phyloP scores from a whole-genome alignment of 2,888 invertebrate genomes.

The Parnassius glacialis region DNA sequence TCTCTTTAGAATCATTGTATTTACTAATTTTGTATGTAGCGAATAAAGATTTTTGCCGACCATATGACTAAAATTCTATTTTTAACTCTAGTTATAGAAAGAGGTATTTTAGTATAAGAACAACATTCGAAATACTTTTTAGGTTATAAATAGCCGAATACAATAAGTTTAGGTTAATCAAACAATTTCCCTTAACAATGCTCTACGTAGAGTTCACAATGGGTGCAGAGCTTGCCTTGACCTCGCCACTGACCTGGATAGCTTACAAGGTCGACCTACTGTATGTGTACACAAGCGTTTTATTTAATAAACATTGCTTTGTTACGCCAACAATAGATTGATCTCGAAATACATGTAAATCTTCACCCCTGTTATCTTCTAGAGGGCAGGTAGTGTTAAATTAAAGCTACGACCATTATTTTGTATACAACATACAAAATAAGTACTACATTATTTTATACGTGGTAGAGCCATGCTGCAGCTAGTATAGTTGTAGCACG shows the following conservation, averaged over 20 bases:
- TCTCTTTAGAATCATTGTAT: too few relatives aligned
- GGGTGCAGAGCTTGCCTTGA: slow-evolving; percentile 19
- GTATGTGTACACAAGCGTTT: slow-evolving; percentile 12
- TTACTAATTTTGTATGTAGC: too few relatives aligned
- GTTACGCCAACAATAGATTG: slow-evolving; percentile 17
- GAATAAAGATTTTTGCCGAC: too few relatives aligned
- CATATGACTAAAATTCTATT: too few relatives aligned
- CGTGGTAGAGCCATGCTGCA: too few relatives aligned
- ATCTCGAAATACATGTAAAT: background rate
- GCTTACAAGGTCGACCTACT: slow-evolving; percentile 15
- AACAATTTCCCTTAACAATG: slow-evolving; percentile 14
- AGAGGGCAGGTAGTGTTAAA: background rate
- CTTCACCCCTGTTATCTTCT: background rate
- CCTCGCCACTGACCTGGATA: slow-evolving; percentile 25
- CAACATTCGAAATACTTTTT: too few relatives aligned
- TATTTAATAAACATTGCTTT: slow-evolving; percentile 22
- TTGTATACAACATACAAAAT: too few relatives aligned
- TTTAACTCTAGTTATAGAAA: too few relatives aligned
- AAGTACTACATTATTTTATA: too few relatives aligned
- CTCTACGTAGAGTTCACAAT: slow-evolving; percentile 16
- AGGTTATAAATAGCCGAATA: background rate
- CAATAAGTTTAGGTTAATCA: slow-evolving; percentile 7
- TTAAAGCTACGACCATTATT: too few relatives aligned
- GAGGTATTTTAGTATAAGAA: too few relatives aligned
- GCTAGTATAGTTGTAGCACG: too few relatives aligned